phyloP scores from a whole-genome alignment of 1,140 invertebrate genomes.

The Drosophila pruinosa region DNA sequence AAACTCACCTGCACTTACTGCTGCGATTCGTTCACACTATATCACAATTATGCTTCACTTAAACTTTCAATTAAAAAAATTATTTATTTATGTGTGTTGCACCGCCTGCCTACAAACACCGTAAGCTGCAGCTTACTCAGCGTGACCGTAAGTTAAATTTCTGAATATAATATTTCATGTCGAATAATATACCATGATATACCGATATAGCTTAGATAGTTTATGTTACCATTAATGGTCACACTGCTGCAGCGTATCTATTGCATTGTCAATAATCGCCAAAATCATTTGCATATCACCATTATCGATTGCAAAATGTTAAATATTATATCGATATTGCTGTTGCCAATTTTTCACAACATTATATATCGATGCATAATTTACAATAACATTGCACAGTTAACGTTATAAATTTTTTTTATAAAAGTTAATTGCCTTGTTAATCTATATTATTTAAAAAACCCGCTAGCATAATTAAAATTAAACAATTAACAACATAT shows the following conservation, averaged over 20 bases:
- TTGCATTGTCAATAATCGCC: constrained; percentile 1
- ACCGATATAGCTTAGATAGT: too few species aligned
- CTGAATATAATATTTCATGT: too few species aligned
- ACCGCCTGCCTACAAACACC: constrained; percentile 21
- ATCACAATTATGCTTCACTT: constrained; percentile 31
- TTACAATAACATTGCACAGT: too few species aligned
- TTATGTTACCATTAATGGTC: too few species aligned
- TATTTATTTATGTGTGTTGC: constrained; percentile 43
- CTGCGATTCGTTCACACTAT: constrained; percentile 11
- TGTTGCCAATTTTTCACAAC: background rate
- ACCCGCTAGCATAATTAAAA: background rate
- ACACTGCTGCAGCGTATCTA: constrained; percentile 23
- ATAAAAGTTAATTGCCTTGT: too few species aligned
- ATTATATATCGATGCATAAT: background rate
- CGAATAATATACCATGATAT: too few species aligned
- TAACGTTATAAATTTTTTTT: too few species aligned
- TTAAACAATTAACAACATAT: background rate
- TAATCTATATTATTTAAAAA: background rate
- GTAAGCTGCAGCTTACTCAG: constrained; percentile 21
- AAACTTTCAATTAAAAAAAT: background rate
- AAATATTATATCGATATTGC: background rate
- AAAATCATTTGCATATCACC: background rate
- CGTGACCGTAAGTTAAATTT: too few species aligned
- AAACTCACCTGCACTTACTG: constrained; percentile 26
- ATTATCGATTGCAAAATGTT: background rate